Conservation (phyloP, 2,797 vertebrate species). For the Sciaenops ocellatus region DNA sequence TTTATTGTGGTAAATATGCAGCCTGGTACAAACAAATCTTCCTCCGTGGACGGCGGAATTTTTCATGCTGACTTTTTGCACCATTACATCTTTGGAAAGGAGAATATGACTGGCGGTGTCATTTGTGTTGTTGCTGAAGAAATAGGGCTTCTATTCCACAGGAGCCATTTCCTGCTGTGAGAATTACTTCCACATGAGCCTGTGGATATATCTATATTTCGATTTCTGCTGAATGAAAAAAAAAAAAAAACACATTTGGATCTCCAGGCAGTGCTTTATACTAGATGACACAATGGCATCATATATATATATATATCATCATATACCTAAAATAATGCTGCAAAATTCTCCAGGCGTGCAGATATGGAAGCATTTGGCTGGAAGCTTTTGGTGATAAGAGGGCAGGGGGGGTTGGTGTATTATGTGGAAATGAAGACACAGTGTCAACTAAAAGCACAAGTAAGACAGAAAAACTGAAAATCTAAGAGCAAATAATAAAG, state of each 20-base stretch:
- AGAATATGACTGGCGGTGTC: constrained; percentile 32
- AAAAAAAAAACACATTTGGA: neutral
- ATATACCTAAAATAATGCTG: neutral
- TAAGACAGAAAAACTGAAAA: constrained; percentile 18
- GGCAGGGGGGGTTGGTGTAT: neutral
- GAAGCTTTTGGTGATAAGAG: constrained; percentile 25
- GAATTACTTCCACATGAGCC: constrained; percentile 52
- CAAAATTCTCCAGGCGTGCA: neutral
- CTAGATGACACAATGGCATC: constrained; percentile 21
- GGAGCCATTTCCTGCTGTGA: constrained; percentile 51
- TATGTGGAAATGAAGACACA: constrained; percentile 8
- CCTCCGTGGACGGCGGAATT: constrained; percentile 9
- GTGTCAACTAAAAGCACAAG: neutral
- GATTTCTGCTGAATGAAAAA: constrained; percentile 43
- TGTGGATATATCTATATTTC: constrained; percentile 62
- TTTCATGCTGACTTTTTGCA: constrained; percentile 10
- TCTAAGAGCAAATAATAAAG: constrained; percentile 29
- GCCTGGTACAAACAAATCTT: constrained; percentile 14
- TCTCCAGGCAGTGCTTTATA: constrained; percentile 35
- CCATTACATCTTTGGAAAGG: constrained; percentile 28
- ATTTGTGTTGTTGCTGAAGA: constrained; percentile 25
- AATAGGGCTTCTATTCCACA: constrained; percentile 45
- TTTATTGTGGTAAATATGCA: constrained; percentile 58
- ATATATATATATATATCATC: neutral
- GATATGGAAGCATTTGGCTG: neutral